phyloP scores from a whole-genome alignment of 2,797 vertebrate species.

The Myotis planiceps region DNA sequence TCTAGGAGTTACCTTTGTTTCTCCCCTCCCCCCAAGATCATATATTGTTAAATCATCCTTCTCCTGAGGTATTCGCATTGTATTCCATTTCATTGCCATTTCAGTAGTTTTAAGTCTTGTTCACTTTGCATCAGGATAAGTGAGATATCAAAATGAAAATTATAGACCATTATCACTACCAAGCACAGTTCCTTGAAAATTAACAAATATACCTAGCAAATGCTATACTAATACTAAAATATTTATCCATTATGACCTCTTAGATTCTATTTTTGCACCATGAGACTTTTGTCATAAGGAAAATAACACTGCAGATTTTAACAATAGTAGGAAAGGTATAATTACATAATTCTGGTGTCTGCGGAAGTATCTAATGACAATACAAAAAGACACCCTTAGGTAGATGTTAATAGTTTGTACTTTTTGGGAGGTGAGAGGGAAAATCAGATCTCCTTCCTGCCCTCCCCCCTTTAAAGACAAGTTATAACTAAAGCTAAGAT shows the following conservation, averaged over 20 bases:
- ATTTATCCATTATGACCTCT: not conserved
- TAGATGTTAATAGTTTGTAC: not conserved
- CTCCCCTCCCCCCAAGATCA: not conserved
- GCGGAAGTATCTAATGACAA: not conserved
- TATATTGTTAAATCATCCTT: not conserved
- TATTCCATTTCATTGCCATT: not conserved
- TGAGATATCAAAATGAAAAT: not conserved
- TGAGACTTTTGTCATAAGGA: not conserved
- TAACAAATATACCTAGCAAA: not conserved
- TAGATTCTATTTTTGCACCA: conserved; percentile 6
- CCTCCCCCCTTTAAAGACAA: not conserved
- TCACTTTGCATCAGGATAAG: not conserved
- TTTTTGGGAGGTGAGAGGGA: not conserved
- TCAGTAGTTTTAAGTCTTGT: not conserved
- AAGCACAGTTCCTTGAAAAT: not conserved
- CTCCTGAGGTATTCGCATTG: not conserved
- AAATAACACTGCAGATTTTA: conserved; percentile 11
- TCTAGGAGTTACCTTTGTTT: not conserved
- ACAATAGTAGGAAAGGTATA: not conserved
- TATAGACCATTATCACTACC: not conserved
- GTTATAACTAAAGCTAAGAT: not conserved
- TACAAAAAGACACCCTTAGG: not conserved
- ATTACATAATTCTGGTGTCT: not conserved
- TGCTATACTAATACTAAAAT: not conserved
- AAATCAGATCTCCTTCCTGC: not conserved